These are phyloP conservation scores for Eristalis arbustorum DNA, from an alignment of 2,888 invertebrate genomes.

Conservation along the genomic window DNA sequence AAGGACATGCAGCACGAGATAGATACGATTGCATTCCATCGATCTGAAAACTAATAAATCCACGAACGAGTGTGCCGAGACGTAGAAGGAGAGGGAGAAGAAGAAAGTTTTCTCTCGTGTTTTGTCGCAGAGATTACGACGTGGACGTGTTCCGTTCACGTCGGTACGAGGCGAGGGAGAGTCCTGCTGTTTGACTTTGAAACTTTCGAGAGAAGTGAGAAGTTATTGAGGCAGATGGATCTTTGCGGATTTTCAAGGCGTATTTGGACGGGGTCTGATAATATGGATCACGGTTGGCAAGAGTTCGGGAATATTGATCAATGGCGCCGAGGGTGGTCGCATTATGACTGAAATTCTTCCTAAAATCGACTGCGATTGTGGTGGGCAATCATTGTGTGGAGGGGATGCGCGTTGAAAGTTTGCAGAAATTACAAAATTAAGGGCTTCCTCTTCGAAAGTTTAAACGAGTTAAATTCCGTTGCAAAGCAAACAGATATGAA, in stretches of 20 bases:
- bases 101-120: conserved; percentile 49
- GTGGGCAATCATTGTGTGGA: too few relatives aligned
- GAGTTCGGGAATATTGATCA: background rate
- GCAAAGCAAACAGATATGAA: too few relatives aligned
- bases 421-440: too few relatives aligned
- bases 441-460: too few relatives aligned
- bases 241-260: conserved; percentile 10
- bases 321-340: background rate
- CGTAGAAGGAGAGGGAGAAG: conserved; percentile 13
- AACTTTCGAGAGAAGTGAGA: conserved; percentile 37
- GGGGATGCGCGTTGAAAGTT: too few relatives aligned
- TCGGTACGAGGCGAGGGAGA: background rate
- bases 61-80: background rate
- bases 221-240: conserved; percentile 64
- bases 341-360: background rate
- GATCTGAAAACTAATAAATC: conserved; percentile 65
- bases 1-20: conserved; percentile 44
- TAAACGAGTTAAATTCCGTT: too few relatives aligned
- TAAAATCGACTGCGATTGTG: background rate
- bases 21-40: conserved; percentile 52
- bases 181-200: conserved; percentile 63
- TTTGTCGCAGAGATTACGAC: background rate
- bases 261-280: background rate
- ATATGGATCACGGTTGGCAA: background rate
- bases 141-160: background rate